Base-by-base conservation (phyloP, 2,888 invertebrate species). In the Cremastinae sp. region DNA sequence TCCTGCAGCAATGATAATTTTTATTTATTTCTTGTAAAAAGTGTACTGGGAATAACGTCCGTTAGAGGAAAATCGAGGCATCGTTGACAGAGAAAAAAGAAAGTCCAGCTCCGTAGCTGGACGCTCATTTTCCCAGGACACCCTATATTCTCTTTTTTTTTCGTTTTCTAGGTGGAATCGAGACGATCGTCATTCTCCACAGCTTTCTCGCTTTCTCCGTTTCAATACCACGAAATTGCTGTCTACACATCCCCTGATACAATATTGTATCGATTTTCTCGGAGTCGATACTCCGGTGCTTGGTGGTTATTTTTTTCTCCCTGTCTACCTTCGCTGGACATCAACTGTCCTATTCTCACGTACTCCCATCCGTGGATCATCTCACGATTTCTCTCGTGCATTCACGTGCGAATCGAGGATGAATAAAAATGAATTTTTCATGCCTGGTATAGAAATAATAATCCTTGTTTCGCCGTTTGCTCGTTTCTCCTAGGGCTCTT, bases 221-320 rank as follows among this genome's bases (percentile, higher is more conserved):
- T 59, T 65, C 79, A 79, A 78, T 78, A 73, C 74, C 74, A 65
- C 78, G 68, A 78, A 80, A 79, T 78, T 78, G 78, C 78, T 79
- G 77, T 79, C 78, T 78, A 81, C 79, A 79, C 74, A 76, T 78
- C 68, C 70, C 75, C 28, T 45, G 59, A 78, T 75, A 80, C 78
- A 78, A 82, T 80, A 82, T 80, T 78, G 78, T 78, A 80, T 70
- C 64, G 70, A 71, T 68, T 75, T 59, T 45, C 64, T 20, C n/a
- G 12, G 47, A 68, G 69, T 74, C 69, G 58, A 41, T 38, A 47
- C 54, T 66, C 58, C 54, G 34, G 59, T 62, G 20, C 18, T 20
- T 47, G 56, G 58, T 62, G 62, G 47, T 49, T 51, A 47, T 51
- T 64, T 66, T 49, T 47, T 58, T 45, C 14, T 36, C 41, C 62